phyloP scores from a whole-genome alignment of 1,140 invertebrate genomes.

The Polyergus mexicanus region DNA sequence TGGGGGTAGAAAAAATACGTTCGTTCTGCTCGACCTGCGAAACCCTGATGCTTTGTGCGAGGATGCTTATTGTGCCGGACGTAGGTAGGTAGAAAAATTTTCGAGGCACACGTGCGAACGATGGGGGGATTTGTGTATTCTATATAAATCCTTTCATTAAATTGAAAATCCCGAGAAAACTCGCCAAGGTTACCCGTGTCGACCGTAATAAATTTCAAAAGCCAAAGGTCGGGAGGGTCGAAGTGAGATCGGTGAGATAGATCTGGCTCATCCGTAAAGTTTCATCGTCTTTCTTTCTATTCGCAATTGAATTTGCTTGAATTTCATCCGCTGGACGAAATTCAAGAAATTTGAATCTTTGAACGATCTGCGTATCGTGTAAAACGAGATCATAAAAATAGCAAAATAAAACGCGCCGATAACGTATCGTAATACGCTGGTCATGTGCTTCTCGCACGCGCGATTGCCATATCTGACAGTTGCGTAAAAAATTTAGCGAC shows the following conservation, averaged over 20 bases:
- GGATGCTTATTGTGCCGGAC: background rate
- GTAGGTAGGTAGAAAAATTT: background rate
- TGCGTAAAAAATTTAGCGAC: background rate
- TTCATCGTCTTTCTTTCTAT: background rate
- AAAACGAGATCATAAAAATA: too few relatives aligned
- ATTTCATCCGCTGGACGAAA: background rate
- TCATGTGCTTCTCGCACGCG: background rate
- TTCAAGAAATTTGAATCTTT: background rate
- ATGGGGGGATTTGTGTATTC: conserved; percentile 3
- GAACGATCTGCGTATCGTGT: background rate
- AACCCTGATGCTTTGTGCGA: conserved; percentile 25
- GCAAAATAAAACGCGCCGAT: background rate
- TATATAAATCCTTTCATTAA: conserved; percentile 31
- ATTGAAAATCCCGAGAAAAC: conserved; percentile 18
- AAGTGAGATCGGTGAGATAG: background rate
- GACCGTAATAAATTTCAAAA: conserved; percentile 38
- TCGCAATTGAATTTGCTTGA: background rate
- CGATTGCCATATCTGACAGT: background rate
- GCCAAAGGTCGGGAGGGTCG: conserved; percentile 1
- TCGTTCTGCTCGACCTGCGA: conserved; percentile 20
- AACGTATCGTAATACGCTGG: background rate
- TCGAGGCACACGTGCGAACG: conserved; percentile 6
- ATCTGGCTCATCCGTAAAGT: background rate
- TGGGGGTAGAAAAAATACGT: background rate
- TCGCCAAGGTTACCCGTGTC: background rate